Evolutionary conservation across 2,888 invertebrate genomes (phyloP).

Genomic region (Palloptera scutellata): DNA sequence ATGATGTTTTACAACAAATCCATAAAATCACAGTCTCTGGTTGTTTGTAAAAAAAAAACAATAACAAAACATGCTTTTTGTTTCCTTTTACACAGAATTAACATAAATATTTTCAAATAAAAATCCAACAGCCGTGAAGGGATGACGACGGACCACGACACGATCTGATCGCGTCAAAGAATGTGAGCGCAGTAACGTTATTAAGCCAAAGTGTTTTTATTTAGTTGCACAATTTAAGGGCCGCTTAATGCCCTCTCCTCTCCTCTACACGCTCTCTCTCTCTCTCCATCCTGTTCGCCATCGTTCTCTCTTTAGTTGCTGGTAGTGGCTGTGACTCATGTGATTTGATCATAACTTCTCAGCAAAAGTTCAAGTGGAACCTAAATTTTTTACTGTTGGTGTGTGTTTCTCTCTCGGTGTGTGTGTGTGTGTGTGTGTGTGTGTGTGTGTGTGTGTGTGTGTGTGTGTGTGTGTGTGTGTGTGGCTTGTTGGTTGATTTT

Average conservation of each 20-base stretch:
- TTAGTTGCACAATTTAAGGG: conserved; percentile 39
- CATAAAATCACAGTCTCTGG: too few species aligned
- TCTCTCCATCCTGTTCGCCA: too few species aligned
- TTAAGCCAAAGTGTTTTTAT: conserved; percentile 12
- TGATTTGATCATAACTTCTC: too few species aligned
- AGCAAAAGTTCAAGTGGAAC: neutral
- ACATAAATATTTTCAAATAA: neutral
- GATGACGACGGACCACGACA: too few species aligned
- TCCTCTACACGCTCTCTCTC: conserved; percentile 5
- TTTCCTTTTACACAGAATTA: neutral
- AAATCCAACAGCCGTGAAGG: too few species aligned
- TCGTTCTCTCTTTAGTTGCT: neutral
- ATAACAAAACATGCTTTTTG: too few species aligned
- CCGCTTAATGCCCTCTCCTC: conserved; percentile 33
- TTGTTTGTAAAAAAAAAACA: too few species aligned
- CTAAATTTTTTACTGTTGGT: neutral
- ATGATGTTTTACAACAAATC: too few species aligned
- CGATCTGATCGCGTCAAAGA: too few species aligned
- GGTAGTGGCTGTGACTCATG: neutral
- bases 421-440: conserved; percentile 10
- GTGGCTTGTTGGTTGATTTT: neutral
- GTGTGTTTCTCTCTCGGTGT: neutral
- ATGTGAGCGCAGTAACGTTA: neutral
- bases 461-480: neutral
- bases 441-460: neutral